Conservation (phyloP, 2,888 invertebrate genomes). For the Eilema griseolum region DNA sequence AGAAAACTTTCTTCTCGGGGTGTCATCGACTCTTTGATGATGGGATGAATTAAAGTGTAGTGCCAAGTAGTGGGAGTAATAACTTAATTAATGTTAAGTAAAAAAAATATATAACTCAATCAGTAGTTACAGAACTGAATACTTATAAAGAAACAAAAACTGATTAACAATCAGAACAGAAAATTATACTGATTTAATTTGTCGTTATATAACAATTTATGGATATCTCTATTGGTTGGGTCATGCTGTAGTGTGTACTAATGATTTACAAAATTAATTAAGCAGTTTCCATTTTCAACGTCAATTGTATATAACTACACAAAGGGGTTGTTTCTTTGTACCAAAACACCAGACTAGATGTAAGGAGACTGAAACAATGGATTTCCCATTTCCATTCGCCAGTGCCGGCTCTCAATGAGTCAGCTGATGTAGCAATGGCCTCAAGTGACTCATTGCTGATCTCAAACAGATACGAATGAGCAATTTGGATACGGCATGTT, state of each 20-base stretch:
- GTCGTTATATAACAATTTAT: too few species aligned
- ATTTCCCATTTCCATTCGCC: conserved; percentile 76
- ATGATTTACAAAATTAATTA: background rate
- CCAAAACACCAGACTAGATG: conserved; percentile 48
- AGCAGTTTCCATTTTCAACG: background rate
- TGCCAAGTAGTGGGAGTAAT: background rate
- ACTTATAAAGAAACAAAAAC: background rate
- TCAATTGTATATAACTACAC: background rate
- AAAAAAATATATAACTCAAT: background rate
- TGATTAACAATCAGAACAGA: background rate
- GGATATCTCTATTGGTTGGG: background rate
- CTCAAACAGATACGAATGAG: conserved; percentile 67
- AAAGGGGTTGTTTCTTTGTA: conserved; percentile 21
- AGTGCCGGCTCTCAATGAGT: conserved; percentile 72
- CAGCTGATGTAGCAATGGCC: conserved; percentile 81
- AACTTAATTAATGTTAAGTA: background rate
- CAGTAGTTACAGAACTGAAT: background rate
- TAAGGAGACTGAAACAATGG: conserved; percentile 78
- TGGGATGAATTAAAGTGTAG: background rate
- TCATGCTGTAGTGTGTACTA: background rate
- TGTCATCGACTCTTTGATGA: too few species aligned
- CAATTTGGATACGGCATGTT: conserved; percentile 60
- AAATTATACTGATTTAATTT: background rate
- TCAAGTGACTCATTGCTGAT: conserved; percentile 76
- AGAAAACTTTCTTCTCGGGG: too few species aligned